phyloP scores from a whole-genome alignment of 2,113 vertebrate species.

The Anguilla japonica region DNA sequence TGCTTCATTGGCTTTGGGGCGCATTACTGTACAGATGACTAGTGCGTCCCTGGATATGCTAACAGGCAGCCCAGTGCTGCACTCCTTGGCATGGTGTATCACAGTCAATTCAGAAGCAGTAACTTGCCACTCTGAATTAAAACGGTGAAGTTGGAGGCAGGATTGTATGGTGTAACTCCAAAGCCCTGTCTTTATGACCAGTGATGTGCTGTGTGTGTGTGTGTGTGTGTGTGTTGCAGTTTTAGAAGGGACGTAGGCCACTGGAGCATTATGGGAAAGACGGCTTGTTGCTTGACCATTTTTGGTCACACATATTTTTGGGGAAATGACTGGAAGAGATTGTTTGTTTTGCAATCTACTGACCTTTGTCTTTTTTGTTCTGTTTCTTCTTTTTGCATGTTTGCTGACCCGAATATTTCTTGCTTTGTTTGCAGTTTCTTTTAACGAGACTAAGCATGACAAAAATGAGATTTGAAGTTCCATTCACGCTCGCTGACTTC shows the following conservation, averaged over 20 bases:
- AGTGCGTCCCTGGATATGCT: neutral
- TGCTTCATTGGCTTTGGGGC: neutral
- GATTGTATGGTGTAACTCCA: neutral
- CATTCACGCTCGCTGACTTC: neutral
- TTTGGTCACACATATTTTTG: neutral
- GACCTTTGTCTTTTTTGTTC: neutral
- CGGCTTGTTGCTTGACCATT: neutral
- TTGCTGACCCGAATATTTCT: neutral
- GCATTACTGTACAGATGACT: neutral
- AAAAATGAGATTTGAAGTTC: neutral
- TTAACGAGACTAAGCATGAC: neutral
- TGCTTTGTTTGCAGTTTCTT: neutral
- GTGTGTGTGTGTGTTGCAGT: slow-evolving; percentile 14
- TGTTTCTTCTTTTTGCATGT: neutral
- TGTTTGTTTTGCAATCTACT: neutral
- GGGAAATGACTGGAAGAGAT: neutral
- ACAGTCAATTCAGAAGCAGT: too few species aligned
- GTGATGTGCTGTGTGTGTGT: neutral
- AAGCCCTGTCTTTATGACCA: neutral
- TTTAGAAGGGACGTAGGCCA: neutral
- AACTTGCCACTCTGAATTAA: too few species aligned
- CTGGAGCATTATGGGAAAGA: neutral
- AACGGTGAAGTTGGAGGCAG: neutral
- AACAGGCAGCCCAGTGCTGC: neutral
- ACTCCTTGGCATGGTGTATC: neutral